Conservation (phyloP, 64 coral and sea anemone genomes). For the Porites australiensis region DNA sequence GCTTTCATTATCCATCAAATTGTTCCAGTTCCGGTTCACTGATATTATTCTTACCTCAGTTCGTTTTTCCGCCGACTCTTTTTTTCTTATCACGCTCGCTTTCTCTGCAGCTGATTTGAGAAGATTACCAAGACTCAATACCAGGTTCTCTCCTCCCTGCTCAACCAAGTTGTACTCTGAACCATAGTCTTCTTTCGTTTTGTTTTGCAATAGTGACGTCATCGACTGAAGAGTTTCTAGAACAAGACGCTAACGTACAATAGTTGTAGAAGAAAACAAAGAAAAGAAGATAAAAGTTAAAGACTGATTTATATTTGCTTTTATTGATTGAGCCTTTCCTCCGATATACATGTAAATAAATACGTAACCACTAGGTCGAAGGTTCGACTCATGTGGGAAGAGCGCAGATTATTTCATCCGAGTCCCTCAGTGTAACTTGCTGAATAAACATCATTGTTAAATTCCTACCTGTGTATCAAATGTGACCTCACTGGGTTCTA, state of each 20-base stretch:
- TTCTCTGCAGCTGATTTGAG: slow-evolving; percentile 69
- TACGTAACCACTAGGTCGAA: too few species aligned
- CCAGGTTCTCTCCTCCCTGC: slow-evolving; percentile 81
- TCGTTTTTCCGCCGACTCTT: neutral
- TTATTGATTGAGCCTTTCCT: too few species aligned
- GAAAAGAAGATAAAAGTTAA: too few species aligned
- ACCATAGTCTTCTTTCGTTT: slow-evolving; percentile 62
- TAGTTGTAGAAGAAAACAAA: too few species aligned
- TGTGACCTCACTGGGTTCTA: slow-evolving; percentile 68
- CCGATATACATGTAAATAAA: too few species aligned
- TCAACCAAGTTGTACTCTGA: slow-evolving; percentile 68
- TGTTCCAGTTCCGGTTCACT: too few species aligned
- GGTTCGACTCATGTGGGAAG: too few species aligned
- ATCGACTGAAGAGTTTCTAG: slow-evolving; percentile 57
- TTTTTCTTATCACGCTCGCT: slow-evolving; percentile 32
- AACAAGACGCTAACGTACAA: slow-evolving; percentile 36
- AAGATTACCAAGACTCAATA: slow-evolving; percentile 79
- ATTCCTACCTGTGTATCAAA: slow-evolving; percentile 54
- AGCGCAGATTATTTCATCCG: too few species aligned
- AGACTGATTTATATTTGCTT: too few species aligned
- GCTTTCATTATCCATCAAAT: too few species aligned
- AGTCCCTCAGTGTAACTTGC: too few species aligned
- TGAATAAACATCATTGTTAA: too few species aligned
- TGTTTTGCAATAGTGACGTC: slow-evolving; percentile 68
- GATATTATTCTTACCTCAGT: neutral